Conservation (phyloP, 1,140 invertebrate species). For the Drosophila malerkotliana region DNA sequence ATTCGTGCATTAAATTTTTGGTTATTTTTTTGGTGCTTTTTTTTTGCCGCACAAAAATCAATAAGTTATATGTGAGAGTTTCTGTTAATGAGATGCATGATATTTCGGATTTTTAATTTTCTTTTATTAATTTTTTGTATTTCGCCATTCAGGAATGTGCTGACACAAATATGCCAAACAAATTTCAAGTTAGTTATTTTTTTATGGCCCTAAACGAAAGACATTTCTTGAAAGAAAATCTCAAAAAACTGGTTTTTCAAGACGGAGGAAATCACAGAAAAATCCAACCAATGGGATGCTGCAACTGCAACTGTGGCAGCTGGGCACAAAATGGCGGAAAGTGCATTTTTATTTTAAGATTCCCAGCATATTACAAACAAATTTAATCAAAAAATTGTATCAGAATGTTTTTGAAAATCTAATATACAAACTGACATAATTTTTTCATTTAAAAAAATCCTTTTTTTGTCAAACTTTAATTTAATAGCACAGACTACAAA, state of each 20-base stretch:
- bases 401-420: too few species aligned
- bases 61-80: slow-evolving; percentile 53
- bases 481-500: neutral
- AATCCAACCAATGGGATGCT: slow-evolving; percentile 1
- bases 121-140: neutral
- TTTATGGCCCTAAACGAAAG: too few species aligned
- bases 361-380: too few species aligned
- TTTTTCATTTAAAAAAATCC: neutral
- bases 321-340: neutral
- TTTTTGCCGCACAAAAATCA: slow-evolving; percentile 39
- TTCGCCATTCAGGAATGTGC: slow-evolving; percentile 3
- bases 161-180: slow-evolving; percentile 5
- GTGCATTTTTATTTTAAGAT: neutral
- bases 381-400: too few species aligned
- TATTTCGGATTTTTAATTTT: slow-evolving; percentile 6
- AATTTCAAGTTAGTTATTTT: neutral
- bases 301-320: neutral
- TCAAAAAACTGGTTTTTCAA: neutral
- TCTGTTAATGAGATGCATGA: slow-evolving; percentile 49
- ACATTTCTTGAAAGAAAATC: neutral
- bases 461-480: neutral
- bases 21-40: slow-evolving; percentile 3
- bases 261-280: neutral
- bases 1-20: slow-evolving; percentile 69
- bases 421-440: too few species aligned